Percentiles rank a stretch among this genome's conserved stretches.
These are phyloP conservation scores for Lepidothrix coronata DNA, from an alignment of 2,113 vertebrate species.

Conservation along the genomic window DNA sequence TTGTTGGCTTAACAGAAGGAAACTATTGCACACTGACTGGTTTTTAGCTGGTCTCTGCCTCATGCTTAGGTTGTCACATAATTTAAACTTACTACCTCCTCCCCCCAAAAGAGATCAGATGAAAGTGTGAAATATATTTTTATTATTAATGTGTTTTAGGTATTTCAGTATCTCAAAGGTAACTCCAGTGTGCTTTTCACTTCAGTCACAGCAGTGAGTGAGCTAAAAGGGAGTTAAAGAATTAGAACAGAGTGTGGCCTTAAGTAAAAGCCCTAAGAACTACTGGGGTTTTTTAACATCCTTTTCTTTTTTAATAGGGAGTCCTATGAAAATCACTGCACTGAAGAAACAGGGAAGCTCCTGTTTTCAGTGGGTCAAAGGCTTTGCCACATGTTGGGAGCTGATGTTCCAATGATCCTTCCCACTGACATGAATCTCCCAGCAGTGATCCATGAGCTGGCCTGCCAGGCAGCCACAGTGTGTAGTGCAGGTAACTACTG, in stretches of 20 bases:
- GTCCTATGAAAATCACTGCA: conserved; percentile 82
- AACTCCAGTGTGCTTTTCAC: background rate
- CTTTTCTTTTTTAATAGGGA: conserved; percentile 67
- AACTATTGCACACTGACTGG: background rate
- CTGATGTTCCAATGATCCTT: conserved; percentile 79
- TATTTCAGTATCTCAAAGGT: background rate
- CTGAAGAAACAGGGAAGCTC: conserved; percentile 78
- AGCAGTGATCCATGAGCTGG: conserved; percentile 81
- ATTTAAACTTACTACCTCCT: background rate
- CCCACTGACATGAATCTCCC: conserved; percentile 82
- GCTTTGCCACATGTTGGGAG: conserved; percentile 88
- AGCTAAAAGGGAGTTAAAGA: background rate
- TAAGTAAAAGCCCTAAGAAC: background rate
- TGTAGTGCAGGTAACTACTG: conserved; percentile 84
- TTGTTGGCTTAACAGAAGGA: background rate
- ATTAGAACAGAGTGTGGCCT: background rate
- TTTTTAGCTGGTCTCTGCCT: background rate
- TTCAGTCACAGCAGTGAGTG: background rate
- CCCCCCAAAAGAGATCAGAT: background rate
- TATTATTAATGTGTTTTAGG: background rate
- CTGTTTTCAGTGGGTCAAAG: conserved; percentile 84
- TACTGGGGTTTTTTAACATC: background rate
- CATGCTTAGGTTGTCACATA: background rate
- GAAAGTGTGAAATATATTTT: background rate
- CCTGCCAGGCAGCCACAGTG: conserved; percentile 86